Conservation (phyloP, 2,113 vertebrate species). For the Odontophorus gujanensis region DNA sequence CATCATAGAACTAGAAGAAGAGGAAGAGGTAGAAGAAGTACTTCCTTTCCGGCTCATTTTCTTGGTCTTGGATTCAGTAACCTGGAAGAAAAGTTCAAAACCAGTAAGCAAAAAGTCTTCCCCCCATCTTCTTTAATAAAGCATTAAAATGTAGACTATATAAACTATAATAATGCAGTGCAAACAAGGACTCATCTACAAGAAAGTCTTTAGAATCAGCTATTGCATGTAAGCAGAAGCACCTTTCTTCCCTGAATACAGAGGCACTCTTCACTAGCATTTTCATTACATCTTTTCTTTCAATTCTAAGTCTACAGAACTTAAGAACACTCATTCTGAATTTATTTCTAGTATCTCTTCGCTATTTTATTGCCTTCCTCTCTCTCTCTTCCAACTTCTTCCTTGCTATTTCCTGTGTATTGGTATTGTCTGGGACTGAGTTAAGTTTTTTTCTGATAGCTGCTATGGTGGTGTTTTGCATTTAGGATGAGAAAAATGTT, state of each 20-base stretch:
- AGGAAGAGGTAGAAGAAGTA: conserved; percentile 91
- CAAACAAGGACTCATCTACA: neutral
- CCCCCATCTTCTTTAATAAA: neutral
- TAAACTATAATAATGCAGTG: neutral
- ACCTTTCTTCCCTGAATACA: neutral
- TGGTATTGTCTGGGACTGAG: neutral
- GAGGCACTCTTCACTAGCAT: neutral
- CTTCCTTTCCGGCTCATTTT: conserved; percentile 91
- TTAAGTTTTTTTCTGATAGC: neutral
- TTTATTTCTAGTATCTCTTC: neutral
- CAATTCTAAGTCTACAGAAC: neutral
- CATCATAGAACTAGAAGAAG: conserved; percentile 87
- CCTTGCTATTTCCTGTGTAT: neutral
- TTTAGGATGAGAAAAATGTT: neutral
- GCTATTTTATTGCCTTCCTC: neutral
- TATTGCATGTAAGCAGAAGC: neutral
- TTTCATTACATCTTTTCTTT: neutral
- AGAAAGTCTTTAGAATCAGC: neutral
- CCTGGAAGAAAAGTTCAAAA: conserved; percentile 75
- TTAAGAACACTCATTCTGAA: neutral
- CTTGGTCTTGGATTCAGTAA: conserved; percentile 91
- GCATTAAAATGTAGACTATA: neutral
- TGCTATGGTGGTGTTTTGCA: neutral
- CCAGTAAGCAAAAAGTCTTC: neutral
- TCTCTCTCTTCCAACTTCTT: neutral